These are phyloP conservation scores for Trochalopteron elliotii DNA, from an alignment of 2,113 vertebrate genomes.

Conservation along the genomic window DNA sequence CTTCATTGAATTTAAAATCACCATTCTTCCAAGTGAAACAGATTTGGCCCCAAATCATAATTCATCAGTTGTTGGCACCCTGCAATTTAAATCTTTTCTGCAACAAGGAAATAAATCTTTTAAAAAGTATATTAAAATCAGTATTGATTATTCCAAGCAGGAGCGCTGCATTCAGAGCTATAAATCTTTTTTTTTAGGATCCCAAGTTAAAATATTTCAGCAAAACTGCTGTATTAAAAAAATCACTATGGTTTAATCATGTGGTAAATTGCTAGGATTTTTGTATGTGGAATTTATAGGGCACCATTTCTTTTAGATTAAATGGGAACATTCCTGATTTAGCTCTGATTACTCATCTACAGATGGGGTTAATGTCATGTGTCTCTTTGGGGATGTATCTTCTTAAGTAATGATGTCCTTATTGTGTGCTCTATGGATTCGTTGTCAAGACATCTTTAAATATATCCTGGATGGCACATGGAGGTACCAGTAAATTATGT, in stretches of 20 bases:
- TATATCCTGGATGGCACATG: conserved; percentile 16
- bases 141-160: conserved; percentile 65
- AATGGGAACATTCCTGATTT: conserved; percentile 47
- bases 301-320: conserved; percentile 42
- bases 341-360: conserved; percentile 57
- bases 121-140: conserved; percentile 59
- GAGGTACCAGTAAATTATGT: conserved; percentile 37
- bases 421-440: conserved; percentile 27
- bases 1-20: conserved; percentile 53
- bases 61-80: conserved; percentile 37
- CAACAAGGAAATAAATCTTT: conserved; percentile 66
- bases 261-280: conserved; percentile 60
- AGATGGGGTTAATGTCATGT: conserved; percentile 59
- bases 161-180: neutral
- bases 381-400: conserved; percentile 47
- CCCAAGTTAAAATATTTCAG: conserved; percentile 38
- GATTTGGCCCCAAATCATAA: conserved; percentile 61
- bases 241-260: conserved; percentile 50
- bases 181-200: conserved; percentile 48
- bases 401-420: conserved; percentile 46
- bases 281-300: conserved; percentile 56
- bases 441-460: conserved; percentile 29
- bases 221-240: conserved; percentile 28
- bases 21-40: conserved; percentile 24
- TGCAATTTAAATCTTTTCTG: conserved; percentile 57